Evolutionary conservation across 2,888 invertebrate genomes (phyloP), one percentile per base, ranked within the genome.

Genomic region (Diadegma fenestrale): DNA sequence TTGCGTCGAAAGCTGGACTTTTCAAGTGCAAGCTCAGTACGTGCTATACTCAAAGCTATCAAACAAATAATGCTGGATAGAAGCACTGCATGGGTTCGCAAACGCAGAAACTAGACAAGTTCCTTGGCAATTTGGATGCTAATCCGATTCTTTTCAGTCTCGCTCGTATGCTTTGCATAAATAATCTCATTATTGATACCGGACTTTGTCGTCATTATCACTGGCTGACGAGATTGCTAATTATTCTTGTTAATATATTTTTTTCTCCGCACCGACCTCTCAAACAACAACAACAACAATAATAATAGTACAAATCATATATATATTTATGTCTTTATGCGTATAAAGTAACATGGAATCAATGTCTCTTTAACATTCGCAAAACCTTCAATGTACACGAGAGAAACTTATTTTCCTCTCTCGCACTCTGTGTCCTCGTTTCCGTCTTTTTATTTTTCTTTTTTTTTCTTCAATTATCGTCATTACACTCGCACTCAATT

Each of bases 341-440:
- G 45, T 45, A 43, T 45, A 45, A 68, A 14, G 48, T 69, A 48
- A 30, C 30, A 48, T 26, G 68, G 45, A 69, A 69, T 69, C 33
- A 48, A 69, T 69, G 48, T 69, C 33, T 69, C 33, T 69, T 3
- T 8, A 45, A 26, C 33, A 69, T 69, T 51, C 48, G 30, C 48
- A 45, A 69, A 81, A 85, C 80, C 83, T 84, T 82, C 85, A 84
- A 85, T 87, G 87, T 85, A 75, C 86, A 88, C 86, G 87, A 85
- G 83, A 77, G 77, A 85, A 85, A 81, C 79, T 71, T 84, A 85
- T 78, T 75, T 80, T 80, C 77, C 78, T 75, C 76, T 84, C 77
- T 82, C 80, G n/a, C n/a, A 81, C 81, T 76, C 54, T 77, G 54
- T 82, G 81, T 82, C 82, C 82, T 84, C 68, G 69, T 41, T 76